Evolutionary conservation across 2,888 invertebrate species (phyloP), one percentile per base, ranked within the genome.

Genomic region (Scrobipalpa costella): DNA sequence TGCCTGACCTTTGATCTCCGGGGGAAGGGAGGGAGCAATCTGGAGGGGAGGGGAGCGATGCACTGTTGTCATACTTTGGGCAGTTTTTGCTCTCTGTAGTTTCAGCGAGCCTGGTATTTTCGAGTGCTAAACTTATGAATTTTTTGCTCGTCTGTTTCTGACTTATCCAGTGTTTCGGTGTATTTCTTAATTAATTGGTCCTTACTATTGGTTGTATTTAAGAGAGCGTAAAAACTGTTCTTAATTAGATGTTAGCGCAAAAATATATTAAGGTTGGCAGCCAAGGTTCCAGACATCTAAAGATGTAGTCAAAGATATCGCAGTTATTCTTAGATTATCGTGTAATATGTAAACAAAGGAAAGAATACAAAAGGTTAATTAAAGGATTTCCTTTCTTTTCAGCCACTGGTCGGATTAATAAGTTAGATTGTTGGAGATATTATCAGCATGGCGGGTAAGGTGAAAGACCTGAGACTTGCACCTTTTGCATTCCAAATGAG

Each of bases 361-460:
- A 13, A 8, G n/a, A 13, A 34, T 15, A 55, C 55, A 34, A 55
- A 50, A 33, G 55, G 55, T 55, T 33, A 55, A 55, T 55, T 55
- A 17, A 55, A 55, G 33, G 15, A 55, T 55, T 27, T 34, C 33
- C 55, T 15, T 55, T 55, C 1, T 33, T 9, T 34, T 34, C 15
- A 13, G 27, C 27, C 21, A 55, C n/a, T n/a, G n/a, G 55, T 34
- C 27, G 21, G 13, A 34, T n/a, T 34, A 55, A 44, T 44, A 44
- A 44, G 44, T 55, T 34, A 52, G 55, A 55, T 34, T 34, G 17
- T 34, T 15, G 15, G 7, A 55, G 34, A 52, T 52, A 52, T 52
- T 21, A 52, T 52, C 50, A 21, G 21, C 21, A 49, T 21, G 21
- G 19, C 19, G 15, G 27, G 55, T 34, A 34, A 34, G n/a, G 55